Evolutionary conservation across 2,888 invertebrate species (phyloP), one percentile per base, ranked within the genome.

Genomic region (Andricus quercusramuli): DNA sequence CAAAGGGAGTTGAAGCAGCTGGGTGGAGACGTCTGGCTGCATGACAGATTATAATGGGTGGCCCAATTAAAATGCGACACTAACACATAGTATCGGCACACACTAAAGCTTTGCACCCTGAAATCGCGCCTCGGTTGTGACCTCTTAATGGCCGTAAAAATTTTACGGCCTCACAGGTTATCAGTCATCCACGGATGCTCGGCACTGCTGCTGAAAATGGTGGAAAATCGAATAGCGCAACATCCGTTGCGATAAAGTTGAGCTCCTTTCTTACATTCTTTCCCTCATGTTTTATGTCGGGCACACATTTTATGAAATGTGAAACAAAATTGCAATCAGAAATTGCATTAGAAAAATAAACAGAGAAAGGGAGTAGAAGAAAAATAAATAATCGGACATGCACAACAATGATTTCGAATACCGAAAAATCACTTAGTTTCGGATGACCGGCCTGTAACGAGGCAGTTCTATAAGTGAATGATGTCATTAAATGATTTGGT

Each of bases 31-130:
- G 85, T 87, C 88, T 88, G 80, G 81, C 84, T 86, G 84, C 83
- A 88, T 88, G 89, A 88, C 89, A 87, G 87, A 90, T 90, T 89
- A 88, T 88, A 90, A 88, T 90, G 41, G 47, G 47, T 15, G 90
- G 90, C 90, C 89, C 88, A 89, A 90, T 90, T 90, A 90, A 89
- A 89, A 88, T 85, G 84, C 80, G 78, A 70, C 82, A 79, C 83
- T 70, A 47, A 29, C 68, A 70, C 29, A 22, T 47, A 70, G 29
- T 70, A 70, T 47, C 68, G 68, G 47, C 4, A 47, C 47, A 4
- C 15, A 47, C 17, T 47, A 17, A 15, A 4, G 15, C 47, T 47
- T 47, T 47, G 47, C 47, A 47, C 4, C 56, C 56, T 56, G 20
- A 56, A 56, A 56, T 56, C 20, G n/a, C n/a, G n/a, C 56, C n/a